Evolutionary conservation across 2,113 vertebrate genomes (phyloP).

Genomic region (Hypomesus transpacificus): DNA sequence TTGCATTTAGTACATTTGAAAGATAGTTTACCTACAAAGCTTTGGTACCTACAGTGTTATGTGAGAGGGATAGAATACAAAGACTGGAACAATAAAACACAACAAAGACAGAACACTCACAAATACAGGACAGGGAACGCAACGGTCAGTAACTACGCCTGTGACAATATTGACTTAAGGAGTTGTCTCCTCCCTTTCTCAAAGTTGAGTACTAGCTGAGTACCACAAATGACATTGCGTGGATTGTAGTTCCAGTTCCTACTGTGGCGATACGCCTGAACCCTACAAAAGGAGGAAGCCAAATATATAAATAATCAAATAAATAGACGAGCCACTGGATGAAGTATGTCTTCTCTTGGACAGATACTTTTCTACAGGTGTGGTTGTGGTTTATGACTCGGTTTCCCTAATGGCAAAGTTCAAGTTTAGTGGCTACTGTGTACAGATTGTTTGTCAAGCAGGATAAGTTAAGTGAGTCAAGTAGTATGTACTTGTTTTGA

Average conservation of each 20-base stretch:
- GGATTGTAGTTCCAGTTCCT: too few species aligned
- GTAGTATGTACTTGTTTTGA: not conserved
- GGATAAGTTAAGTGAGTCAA: not conserved
- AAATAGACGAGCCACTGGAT: not conserved
- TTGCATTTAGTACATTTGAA: not conserved
- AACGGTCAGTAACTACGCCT: not conserved
- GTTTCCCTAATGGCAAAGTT: too few species aligned
- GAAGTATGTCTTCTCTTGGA: slow-evolving; percentile 42
- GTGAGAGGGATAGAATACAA: too few species aligned
- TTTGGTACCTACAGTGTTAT: not conserved
- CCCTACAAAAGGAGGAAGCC: not conserved
- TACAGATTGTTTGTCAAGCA: not conserved
- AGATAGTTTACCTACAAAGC: not conserved
- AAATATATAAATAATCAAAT: too few species aligned
- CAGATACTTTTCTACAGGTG: slow-evolving; percentile 47
- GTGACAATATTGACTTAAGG: slow-evolving; percentile 3
- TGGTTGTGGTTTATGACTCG: not conserved
- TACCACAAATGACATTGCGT: not conserved
- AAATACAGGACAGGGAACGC: not conserved
- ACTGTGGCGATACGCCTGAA: too few species aligned
- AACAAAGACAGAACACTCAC: not conserved
- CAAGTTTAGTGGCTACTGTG: not conserved
- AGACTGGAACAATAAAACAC: too few species aligned
- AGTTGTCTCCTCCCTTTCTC: too few species aligned
- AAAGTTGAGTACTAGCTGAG: not conserved